Conservation (phyloP, 2,888 invertebrate species). For the Dyspetes luteomarginatus region DNA sequence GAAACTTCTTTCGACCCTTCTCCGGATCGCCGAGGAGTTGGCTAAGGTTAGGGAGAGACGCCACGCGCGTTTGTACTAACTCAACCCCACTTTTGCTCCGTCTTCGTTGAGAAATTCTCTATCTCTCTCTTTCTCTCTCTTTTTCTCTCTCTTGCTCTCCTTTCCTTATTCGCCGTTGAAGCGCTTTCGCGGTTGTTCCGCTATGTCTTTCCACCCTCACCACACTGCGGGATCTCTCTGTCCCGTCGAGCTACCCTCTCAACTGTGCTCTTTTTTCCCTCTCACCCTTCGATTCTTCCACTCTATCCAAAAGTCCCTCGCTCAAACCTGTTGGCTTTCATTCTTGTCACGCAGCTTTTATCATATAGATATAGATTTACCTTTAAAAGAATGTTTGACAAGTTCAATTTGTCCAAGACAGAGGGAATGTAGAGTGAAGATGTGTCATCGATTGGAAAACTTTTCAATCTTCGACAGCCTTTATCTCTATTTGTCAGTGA, state of each 20-base stretch:
- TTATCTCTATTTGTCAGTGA: neutral
- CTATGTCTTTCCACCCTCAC: constrained; percentile 35
- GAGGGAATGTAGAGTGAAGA: neutral
- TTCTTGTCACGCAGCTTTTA: constrained; percentile 54
- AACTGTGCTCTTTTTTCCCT: constrained; percentile 34
- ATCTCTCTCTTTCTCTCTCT: constrained; percentile 53
- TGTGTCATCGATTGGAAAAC: constrained; percentile 32
- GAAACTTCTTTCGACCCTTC: constrained; percentile 82
- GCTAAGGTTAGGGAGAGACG: constrained; percentile 78
- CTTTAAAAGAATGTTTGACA: constrained; percentile 44
- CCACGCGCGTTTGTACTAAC: constrained; percentile 71
- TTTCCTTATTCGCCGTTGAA: constrained; percentile 10
- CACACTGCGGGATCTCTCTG: constrained; percentile 7
- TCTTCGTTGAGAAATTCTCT: constrained; percentile 56
- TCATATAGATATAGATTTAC: neutral
- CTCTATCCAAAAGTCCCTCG: constrained; percentile 36
- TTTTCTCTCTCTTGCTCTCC: constrained; percentile 46
- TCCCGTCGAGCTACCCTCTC: constrained; percentile 43
- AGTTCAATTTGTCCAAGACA: constrained; percentile 25
- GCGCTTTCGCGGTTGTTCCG: constrained; percentile 29
- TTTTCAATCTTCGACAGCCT: constrained; percentile 36
- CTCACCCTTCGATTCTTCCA: constrained; percentile 55
- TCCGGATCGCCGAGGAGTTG: constrained; percentile 71
- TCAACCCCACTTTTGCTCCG: constrained; percentile 62
- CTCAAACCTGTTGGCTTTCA: constrained; percentile 54